Evolutionary conservation across 1,140 invertebrate species (phyloP).

Genomic region (Alviniconcha marisindica): DNA sequence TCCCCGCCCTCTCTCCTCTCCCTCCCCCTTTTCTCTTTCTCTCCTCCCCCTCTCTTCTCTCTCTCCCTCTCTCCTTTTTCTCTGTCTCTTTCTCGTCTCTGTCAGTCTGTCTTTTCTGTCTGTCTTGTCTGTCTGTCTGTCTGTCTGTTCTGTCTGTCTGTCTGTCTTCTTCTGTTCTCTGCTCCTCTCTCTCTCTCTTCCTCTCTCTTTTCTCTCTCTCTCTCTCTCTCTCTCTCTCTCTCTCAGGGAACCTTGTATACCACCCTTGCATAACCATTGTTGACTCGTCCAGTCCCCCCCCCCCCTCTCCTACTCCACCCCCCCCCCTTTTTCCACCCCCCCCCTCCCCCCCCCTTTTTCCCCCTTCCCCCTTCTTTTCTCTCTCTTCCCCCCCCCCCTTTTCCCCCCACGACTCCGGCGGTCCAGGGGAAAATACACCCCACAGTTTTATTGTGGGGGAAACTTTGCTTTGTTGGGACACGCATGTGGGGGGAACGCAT

Average conservation of each 20-base stretch:
- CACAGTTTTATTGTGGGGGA: too few relatives aligned
- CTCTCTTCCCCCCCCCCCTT: not conserved
- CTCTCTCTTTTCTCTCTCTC: not conserved
- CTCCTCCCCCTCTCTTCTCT: conserved; percentile 3
- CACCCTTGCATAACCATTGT: too few relatives aligned
- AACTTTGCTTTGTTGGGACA: too few relatives aligned
- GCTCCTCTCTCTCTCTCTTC: not conserved
- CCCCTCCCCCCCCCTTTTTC: conserved; percentile 3
- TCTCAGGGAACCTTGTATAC: too few relatives aligned
- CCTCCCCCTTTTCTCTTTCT: not conserved
- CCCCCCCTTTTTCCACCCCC: not conserved
- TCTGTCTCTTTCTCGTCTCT: not conserved
- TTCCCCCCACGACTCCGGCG: not conserved
- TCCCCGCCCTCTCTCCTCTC: not conserved
- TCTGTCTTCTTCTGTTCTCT: not conserved
- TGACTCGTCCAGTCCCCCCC: not conserved
- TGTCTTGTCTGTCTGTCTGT: too few relatives aligned
- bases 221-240: conserved; percentile 13
- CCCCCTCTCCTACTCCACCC: not conserved
- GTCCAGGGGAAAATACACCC: too few relatives aligned
- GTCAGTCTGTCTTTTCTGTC: too few relatives aligned
- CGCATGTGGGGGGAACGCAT: too few relatives aligned
- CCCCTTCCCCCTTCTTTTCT: not conserved
- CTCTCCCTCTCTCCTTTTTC: conserved; percentile 1
- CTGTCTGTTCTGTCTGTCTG: too few relatives aligned